Conservation (phyloP, 2,888 invertebrate genomes). For the Lycocerus yunnanus region DNA sequence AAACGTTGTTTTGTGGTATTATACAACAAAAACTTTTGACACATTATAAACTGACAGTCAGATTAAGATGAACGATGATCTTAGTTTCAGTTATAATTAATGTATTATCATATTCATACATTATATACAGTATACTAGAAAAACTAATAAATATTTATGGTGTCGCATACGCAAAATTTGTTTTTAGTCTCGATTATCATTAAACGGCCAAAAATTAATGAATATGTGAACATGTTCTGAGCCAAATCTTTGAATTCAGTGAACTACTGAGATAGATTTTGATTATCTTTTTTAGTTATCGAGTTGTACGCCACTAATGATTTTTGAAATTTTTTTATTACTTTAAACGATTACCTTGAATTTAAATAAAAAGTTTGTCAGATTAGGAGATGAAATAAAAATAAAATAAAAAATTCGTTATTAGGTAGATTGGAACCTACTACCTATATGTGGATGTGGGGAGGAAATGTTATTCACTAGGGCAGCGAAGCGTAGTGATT, state of each 20-base stretch:
- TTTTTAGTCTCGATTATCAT: neutral
- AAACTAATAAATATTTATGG: neutral
- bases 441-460: too few species aligned
- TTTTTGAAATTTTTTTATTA: too few species aligned
- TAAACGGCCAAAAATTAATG: neutral
- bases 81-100: neutral
- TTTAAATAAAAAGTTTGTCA: too few species aligned
- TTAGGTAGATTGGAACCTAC: too few species aligned
- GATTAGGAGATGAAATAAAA: too few species aligned
- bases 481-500: too few species aligned
- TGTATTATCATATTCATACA: neutral
- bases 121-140: neutral
- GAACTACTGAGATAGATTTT: neutral
- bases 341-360: too few species aligned
- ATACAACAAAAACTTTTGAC: slow-evolving; percentile 5
- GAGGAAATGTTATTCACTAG: too few species aligned
- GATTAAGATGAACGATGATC: slow-evolving; percentile 3
- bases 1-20: slow-evolving; percentile 3
- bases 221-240: neutral
- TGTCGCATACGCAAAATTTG: neutral
- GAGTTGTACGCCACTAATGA: neutral
- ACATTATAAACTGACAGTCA: slow-evolving; percentile 3
- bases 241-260: neutral
- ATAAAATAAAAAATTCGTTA: too few species aligned
- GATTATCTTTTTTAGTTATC: neutral